Evolutionary conservation across 2,113 vertebrate genomes (phyloP).

Genomic region (Prolemur simus): DNA sequence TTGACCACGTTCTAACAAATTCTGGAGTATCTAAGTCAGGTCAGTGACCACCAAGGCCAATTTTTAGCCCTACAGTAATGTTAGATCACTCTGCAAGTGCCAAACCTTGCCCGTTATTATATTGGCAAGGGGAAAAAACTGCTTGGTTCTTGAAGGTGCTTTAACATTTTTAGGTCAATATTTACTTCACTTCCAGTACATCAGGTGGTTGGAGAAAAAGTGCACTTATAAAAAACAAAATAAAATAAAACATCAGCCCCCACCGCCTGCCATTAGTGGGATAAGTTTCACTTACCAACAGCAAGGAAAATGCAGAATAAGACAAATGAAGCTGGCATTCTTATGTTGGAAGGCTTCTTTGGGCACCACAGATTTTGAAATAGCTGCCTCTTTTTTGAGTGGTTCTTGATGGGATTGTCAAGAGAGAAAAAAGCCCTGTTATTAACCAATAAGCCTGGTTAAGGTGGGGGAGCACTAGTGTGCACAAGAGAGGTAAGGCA

Average conservation of each 20-base stretch:
- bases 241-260: not conserved
- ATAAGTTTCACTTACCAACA: constrained; percentile 26
- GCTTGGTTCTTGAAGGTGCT: constrained; percentile 16
- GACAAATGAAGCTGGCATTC: not conserved
- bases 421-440: not conserved
- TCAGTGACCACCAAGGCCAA: constrained; percentile 21
- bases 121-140: not conserved
- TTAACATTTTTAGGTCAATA: constrained; percentile 35
- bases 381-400: not conserved
- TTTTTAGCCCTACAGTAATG: constrained; percentile 33
- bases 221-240: not conserved
- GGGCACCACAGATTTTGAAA: not conserved
- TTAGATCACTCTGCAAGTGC: not conserved
- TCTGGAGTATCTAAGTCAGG: constrained; percentile 51
- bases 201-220: not conserved
- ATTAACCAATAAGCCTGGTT: not conserved
- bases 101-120: not conserved
- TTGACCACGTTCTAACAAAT: constrained; percentile 51
- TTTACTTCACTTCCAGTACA: constrained; percentile 31
- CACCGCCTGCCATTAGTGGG: not conserved
- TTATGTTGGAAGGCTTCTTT: not conserved
- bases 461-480: not conserved
- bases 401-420: not conserved
- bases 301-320: not conserved
- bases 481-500: not conserved